Evolutionary conservation across 2,113 vertebrate genomes (phyloP).

Genomic region (Neolamprologus cancellatus): DNA sequence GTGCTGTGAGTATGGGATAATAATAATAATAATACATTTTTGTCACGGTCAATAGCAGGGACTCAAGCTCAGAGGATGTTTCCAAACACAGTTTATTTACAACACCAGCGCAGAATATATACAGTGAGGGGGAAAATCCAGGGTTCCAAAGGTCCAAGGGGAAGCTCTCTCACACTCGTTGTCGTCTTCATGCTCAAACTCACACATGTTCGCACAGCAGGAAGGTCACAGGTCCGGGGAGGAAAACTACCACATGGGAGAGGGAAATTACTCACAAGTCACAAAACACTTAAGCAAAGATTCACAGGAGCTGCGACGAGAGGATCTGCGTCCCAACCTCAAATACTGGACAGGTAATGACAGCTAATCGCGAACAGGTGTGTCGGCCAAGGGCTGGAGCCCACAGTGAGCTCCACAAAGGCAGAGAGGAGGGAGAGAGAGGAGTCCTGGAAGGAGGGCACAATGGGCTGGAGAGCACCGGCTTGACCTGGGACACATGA

Average conservation of each 20-base stretch:
- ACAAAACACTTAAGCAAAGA: neutral
- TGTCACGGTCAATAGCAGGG: neutral
- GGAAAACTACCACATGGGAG: neutral
- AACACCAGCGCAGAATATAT: neutral
- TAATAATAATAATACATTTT: neutral
- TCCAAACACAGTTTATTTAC: neutral
- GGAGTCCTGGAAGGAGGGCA: neutral
- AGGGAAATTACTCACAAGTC: neutral
- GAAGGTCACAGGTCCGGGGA: neutral
- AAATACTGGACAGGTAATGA: no score
- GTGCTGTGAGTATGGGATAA: neutral
- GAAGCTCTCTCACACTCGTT: neutral
- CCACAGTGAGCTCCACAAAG: fast-evolving
- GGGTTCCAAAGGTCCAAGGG: neutral
- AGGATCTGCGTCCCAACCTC: no score
- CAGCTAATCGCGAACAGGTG: no score
- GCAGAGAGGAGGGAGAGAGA: neutral
- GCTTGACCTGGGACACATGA: neutral
- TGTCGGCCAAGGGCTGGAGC: neutral
- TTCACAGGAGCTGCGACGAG: neutral
- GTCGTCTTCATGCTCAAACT: fast-evolving
- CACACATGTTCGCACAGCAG: fast-evolving
- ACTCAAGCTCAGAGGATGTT: neutral
- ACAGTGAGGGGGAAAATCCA: neutral
- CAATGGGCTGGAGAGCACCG: neutral